Percentiles rank a stretch among this genome's conserved stretches.
Evolutionary conservation across 64 coral and sea anemone genomes (phyloP).

Genomic region (Pachyseris speciosa): DNA sequence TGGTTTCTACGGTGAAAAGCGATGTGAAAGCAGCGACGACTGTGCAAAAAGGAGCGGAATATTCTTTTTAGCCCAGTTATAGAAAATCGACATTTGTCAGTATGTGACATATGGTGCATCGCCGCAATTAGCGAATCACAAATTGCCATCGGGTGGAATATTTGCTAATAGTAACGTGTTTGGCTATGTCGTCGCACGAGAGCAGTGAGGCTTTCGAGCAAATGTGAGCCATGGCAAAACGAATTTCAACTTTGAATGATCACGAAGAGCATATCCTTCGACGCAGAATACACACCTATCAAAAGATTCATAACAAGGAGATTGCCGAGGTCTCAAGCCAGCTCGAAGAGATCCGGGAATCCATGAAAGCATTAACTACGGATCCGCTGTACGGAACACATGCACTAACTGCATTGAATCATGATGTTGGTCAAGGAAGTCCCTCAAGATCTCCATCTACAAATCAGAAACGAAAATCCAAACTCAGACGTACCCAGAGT

Average conservation of each 20-base stretch:
- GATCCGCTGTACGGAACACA: constrained; percentile 38
- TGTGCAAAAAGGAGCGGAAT: no score
- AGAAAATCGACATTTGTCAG: no score
- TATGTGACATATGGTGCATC: background rate
- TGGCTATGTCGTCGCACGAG: background rate
- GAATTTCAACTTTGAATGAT: constrained; percentile 9
- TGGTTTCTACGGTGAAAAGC: no score
- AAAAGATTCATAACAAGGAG: constrained; percentile 28
- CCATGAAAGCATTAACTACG: background rate
- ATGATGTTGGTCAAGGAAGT: background rate
- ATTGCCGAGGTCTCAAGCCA: constrained; percentile 10
- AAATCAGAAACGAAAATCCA: background rate
- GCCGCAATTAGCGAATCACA: background rate
- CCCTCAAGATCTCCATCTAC: background rate
- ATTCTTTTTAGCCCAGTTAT: no score
- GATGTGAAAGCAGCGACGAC: no score
- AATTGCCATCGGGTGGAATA: background rate
- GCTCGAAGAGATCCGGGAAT: constrained; percentile 24
- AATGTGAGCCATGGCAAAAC: background rate
- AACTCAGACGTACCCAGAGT: background rate
- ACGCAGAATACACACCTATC: constrained; percentile 13
- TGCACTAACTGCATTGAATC: background rate
- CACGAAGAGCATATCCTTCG: background rate
- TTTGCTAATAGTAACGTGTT: background rate
- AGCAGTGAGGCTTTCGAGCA: background rate